Base-by-base conservation (phyloP, 2,113 vertebrate genomes). In the Entomyzon cyanotis region DNA sequence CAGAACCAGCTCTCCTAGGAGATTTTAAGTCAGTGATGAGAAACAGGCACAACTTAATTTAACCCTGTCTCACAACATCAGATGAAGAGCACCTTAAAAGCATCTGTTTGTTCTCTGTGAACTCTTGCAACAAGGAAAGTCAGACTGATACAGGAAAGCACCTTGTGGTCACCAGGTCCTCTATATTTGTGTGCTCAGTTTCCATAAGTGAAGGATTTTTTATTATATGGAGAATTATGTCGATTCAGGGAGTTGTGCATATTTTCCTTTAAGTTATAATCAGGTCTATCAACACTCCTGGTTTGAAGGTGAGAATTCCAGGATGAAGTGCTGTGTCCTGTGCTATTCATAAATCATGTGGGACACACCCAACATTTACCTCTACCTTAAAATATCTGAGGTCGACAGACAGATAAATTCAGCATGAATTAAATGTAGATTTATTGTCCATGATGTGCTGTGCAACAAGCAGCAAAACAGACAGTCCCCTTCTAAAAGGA, bases 341-440 rank as follows among this genome's bases (percentile, higher is more conserved):
- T 47, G 16, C 10, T 68, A 7, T 47, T 59, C 53, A 28, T 10
- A 15, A 65, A 3, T 24, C 23, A 25, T 10, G 27, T 2, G 2
- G 30, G 21, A 39, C 16, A 67, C 28, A 23, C 24, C 11, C 50
- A 82, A 27, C 0, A 0, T 59, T 53, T 75, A 20, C 8, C 4
- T 6, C 14, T 15, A 3, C 8, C 55, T 71, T 63, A 13, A 52
- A 79, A 64, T 22, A 9, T 27, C 47, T 47, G 46, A 65, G 15
- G 5, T 10, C 33, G 31, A 25, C 14, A 78, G 33, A n/a, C 14
- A 68, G 85, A 85, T 47, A 18, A 44, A 85, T 30, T 8, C 64
- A 71, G 17, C 3, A 6, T n/a, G 31, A 71, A 75, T 68, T 47
- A 75, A 76, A 78, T 27, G 44, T 19, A 25, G 10, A 42, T 30